Conservation (phyloP, 2,888 invertebrate species). For the Cantharis lateralis region DNA sequence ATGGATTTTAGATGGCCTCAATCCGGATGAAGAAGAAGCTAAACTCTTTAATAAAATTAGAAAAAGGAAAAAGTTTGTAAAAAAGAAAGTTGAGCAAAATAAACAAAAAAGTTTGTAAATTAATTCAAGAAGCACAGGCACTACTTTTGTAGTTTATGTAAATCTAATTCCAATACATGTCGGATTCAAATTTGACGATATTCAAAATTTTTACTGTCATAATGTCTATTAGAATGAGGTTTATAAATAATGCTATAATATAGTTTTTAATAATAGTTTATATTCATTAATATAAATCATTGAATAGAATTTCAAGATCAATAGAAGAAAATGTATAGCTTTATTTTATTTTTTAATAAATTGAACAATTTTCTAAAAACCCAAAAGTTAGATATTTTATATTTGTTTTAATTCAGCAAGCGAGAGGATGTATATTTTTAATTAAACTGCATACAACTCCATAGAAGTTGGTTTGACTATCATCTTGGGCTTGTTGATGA, state of each 20-base stretch:
- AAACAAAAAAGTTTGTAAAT: not conserved
- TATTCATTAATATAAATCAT: not conserved
- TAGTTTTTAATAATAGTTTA: not conserved
- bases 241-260: not conserved
- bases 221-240: too few species aligned
- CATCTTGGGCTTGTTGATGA: slow-evolving; percentile 55
- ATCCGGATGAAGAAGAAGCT: slow-evolving; percentile 77
- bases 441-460: slow-evolving; percentile 51
- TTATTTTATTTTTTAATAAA: not conserved
- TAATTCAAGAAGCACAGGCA: not conserved
- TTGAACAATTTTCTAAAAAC: not conserved
- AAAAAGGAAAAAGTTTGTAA: slow-evolving; percentile 32
- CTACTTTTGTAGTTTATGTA: not conserved
- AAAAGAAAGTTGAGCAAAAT: not conserved
- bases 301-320: not conserved
- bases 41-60: slow-evolving; percentile 55
- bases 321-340: not conserved
- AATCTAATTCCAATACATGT: too few species aligned
- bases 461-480: slow-evolving; percentile 53
- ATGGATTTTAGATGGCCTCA: slow-evolving; percentile 82
- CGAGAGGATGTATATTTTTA: slow-evolving; percentile 34
- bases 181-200: too few species aligned
- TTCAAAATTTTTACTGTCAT: too few species aligned
- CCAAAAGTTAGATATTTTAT: too few species aligned
- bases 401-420: slow-evolving; percentile 23